Evolutionary conservation across 2,888 invertebrate species (phyloP), one percentile per base, ranked within the genome.

Genomic region (Bursaphelenchus okinawaensis): DNA sequence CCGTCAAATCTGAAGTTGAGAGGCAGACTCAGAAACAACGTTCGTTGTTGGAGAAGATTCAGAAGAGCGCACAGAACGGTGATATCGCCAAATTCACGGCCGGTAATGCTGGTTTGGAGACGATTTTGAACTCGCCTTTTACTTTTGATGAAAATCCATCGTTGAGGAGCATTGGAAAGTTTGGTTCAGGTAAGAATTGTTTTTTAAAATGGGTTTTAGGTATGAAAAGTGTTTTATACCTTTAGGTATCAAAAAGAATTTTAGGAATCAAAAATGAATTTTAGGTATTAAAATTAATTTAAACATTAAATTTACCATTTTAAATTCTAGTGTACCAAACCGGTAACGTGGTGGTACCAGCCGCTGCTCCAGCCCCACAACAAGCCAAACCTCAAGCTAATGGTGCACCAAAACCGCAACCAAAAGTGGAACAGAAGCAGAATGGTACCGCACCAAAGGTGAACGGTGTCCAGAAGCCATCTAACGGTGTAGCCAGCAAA

Each of bases 401-500:
- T 54, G 54, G 54, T 16, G 16, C 12, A 19, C 24, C 26, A 23
- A 54, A 23, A 54, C 7, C 23, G 1, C 16, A 54, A 4, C 12
- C 12, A 16, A 23, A 23, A 19, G 54, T 54, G 24, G 24, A 50
- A 20, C 55, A 59, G 23, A 50, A 50, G 16, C 52, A 59, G 24
- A 31, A 20, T 26, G 40, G 50, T 16, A 22, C 20, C 2, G 22
- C 60, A 1, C n/a, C n/a, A n/a, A 56, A 19, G 29, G 26, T n/a
- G 16, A 56, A 56, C 26, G 56, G 56, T 12, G 50, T 50, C 9
- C 7, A 51, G 19, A 23, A 26, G 6, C 29, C 50, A 6, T 58
- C 62, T 24, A 64, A 63, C 40, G 52, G 57, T 7, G 23, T 67
- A 1, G 66, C 29, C 9, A 76, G 75, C 60, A 78, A 77, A 58